Evolutionary conservation across 2,113 vertebrate species (phyloP).

Genomic region (Penelope pileata): DNA sequence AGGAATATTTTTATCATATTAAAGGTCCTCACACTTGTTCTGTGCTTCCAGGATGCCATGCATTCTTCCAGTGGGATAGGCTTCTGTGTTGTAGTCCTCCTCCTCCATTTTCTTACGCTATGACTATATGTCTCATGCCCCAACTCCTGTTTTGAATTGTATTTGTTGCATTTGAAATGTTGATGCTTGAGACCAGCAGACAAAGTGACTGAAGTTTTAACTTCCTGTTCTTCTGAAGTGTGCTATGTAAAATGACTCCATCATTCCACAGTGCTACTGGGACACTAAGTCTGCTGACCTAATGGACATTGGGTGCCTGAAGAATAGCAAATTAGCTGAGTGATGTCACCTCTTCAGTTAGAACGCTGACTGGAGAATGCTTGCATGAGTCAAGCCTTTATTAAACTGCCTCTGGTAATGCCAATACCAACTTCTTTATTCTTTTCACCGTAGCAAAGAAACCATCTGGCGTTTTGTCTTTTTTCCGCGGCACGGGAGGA

Average conservation of each 20-base stretch:
- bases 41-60: neutral
- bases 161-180: neutral
- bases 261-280: neutral
- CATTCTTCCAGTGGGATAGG: neutral
- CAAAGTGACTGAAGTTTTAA: too few species aligned
- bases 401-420: neutral
- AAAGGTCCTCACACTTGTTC: neutral
- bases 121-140: neutral
- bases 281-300: neutral
- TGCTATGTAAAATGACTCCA: neutral
- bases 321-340: neutral
- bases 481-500: slow-evolving; percentile 84
- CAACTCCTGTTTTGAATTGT: neutral
- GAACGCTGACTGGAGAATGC: neutral
- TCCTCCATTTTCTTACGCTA: neutral
- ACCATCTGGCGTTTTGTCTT: slow-evolving; percentile 81
- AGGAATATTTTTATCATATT: neutral
- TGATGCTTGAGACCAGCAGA: neutral
- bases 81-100: neutral
- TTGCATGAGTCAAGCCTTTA: neutral
- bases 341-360: neutral
- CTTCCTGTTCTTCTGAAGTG: neutral
- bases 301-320: neutral
- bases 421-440: neutral
- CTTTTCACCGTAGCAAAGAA: slow-evolving; percentile 79